These are phyloP conservation scores for Aphidius gifuensis DNA, from an alignment of 1,140 invertebrate genomes.

Conservation along the genomic window DNA sequence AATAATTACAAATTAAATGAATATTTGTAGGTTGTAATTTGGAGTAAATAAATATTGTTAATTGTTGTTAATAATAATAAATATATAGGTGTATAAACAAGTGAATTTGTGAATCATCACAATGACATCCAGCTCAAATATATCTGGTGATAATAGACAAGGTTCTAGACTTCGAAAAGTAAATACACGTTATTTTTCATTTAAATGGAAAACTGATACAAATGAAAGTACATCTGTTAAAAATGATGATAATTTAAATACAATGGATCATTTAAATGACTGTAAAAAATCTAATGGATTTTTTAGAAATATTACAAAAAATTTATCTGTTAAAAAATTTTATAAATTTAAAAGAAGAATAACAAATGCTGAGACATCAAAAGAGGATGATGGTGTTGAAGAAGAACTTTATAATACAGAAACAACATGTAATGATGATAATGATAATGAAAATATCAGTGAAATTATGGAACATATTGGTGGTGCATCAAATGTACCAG, in stretches of 20 bases:
- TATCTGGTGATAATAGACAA: conserved; percentile 3
- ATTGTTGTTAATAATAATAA: no score
- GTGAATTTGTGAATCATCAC: no score
- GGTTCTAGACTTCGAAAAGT: conserved; percentile 14
- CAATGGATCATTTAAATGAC: background rate
- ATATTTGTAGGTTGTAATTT: no score
- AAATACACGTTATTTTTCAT: conserved; percentile 17
- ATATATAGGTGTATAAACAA: no score
- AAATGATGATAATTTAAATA: conserved; percentile 12
- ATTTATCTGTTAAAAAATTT: conserved; percentile 19
- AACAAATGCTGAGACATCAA: background rate
- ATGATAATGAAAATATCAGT: background rate
- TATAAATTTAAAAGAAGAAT: conserved; percentile 21
- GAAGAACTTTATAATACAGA: background rate
- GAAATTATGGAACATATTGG: conserved; percentile 2
- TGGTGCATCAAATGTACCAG: no score
- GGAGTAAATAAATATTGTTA: no score
- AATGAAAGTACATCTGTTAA: conserved; percentile 11
- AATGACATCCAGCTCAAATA: conserved; percentile 21
- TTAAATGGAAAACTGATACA: conserved; percentile 17
- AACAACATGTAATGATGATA: background rate
- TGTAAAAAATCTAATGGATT: conserved; percentile 14
- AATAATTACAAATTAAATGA: no score
- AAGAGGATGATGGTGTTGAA: background rate
- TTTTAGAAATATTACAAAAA: conserved; percentile 20